These are phyloP conservation scores for Gymnobelideus leadbeateri DNA, from an alignment of 2,113 vertebrate genomes.

Conservation along the genomic window DNA sequence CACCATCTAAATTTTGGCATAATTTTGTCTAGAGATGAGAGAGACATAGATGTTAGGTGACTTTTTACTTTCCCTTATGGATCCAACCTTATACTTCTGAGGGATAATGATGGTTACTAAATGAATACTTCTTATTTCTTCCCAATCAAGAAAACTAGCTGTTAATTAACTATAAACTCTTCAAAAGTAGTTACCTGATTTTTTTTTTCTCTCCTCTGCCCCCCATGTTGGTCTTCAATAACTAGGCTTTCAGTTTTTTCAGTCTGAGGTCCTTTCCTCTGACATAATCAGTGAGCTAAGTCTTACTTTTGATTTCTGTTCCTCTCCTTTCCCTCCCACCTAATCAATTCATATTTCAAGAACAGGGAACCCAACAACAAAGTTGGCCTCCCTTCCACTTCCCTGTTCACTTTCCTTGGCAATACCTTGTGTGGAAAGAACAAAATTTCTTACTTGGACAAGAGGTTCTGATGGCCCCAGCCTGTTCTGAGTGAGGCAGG, in stretches of 20 bases:
- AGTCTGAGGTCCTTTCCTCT: constrained; percentile 25
- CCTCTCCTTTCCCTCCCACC: neutral
- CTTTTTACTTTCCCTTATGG: neutral
- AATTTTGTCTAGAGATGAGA: constrained; percentile 15
- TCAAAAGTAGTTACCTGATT: neutral
- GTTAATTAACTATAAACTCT: constrained; percentile 37
- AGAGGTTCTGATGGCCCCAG: neutral
- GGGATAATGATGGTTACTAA: constrained; percentile 10
- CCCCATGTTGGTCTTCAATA: neutral
- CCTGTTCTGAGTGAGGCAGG: neutral
- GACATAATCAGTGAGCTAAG: neutral
- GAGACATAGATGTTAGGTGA: constrained; percentile 6
- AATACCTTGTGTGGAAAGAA: neutral
- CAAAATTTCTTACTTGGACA: neutral
- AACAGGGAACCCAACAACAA: neutral
- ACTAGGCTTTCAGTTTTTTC: constrained; percentile 11
- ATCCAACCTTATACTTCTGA: neutral
- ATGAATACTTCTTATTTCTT: constrained; percentile 44
- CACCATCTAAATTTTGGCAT: neutral
- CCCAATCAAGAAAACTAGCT: constrained; percentile 13
- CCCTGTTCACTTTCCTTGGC: neutral
- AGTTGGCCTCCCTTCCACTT: too few species aligned
- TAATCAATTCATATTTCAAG: neutral
- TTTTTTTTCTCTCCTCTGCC: neutral
- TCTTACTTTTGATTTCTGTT: constrained; percentile 11